These are phyloP conservation scores for Drosophila repleta DNA, from an alignment of 1,140 invertebrate genomes.

Conservation along the genomic window DNA sequence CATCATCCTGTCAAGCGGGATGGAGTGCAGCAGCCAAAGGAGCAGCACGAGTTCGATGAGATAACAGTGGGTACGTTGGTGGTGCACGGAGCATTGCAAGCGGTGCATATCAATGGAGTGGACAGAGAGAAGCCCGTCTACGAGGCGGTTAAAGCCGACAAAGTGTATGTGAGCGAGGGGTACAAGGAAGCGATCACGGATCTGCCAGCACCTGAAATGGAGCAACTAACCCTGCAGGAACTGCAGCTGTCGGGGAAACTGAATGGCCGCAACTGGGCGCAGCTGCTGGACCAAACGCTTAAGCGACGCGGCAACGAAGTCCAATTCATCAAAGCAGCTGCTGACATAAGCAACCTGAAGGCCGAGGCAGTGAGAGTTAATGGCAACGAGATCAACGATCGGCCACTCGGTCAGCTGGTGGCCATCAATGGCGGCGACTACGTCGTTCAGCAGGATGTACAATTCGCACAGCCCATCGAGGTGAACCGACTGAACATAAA, in stretches of 20 bases:
- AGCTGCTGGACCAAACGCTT: slow-evolving; percentile 58
- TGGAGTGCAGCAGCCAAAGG: not conserved
- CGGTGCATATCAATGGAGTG: slow-evolving; percentile 61
- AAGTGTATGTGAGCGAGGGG: slow-evolving; percentile 58
- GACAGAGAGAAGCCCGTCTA: slow-evolving; percentile 46
- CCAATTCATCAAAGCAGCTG: slow-evolving; percentile 63
- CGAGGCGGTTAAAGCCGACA: slow-evolving; percentile 51
- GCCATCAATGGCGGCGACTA: slow-evolving; percentile 67
- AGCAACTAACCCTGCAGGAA: slow-evolving; percentile 41
- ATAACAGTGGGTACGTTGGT: slow-evolving; percentile 62
- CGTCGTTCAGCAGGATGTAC: slow-evolving; percentile 82
- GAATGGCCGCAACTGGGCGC: slow-evolving; percentile 58
- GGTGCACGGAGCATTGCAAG: slow-evolving; percentile 48
- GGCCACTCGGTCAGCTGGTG: slow-evolving; percentile 54
- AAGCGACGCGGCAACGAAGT: slow-evolving; percentile 57
- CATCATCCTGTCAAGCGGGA: slow-evolving; percentile 35
- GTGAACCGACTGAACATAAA: slow-evolving; percentile 79
- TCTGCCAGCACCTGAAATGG: slow-evolving; percentile 14
- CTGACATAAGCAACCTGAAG: slow-evolving; percentile 49
- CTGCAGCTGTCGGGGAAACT: slow-evolving; percentile 59
- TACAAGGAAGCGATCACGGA: slow-evolving; percentile 33
- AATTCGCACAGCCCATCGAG: slow-evolving; percentile 75
- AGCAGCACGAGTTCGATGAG: slow-evolving; percentile 55
- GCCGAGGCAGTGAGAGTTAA: slow-evolving; percentile 56
- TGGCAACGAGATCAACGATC: slow-evolving; percentile 60